Percentiles rank a stretch among this genome's conserved stretches.
phyloP scores from a whole-genome alignment of 2,113 vertebrate genomes.

The Gadus chalcogrammus region DNA sequence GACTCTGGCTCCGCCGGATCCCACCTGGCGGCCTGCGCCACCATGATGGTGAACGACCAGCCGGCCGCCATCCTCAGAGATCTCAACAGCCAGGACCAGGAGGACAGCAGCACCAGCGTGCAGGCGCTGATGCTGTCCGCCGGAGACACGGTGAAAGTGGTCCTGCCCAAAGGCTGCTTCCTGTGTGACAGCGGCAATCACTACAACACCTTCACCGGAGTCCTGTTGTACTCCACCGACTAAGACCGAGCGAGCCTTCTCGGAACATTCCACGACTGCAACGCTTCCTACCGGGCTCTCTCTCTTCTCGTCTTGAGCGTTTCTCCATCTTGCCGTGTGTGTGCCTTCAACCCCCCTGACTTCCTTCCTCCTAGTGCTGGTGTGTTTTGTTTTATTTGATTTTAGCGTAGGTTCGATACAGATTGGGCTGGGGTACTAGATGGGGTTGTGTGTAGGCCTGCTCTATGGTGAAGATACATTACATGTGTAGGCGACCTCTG shows the following conservation, averaged over 20 bases:
- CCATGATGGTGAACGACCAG: slow-evolving; percentile 48
- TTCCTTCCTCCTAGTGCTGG: too few relatives aligned
- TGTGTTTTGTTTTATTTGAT: too few relatives aligned
- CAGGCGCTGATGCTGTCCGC: slow-evolving; percentile 43
- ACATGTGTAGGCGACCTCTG: slow-evolving; percentile 1
- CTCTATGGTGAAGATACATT: too few relatives aligned
- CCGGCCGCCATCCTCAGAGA: slow-evolving; percentile 38
- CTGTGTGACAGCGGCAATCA: slow-evolving; percentile 58
- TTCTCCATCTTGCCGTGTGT: too few relatives aligned
- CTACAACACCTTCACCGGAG: slow-evolving; percentile 71
- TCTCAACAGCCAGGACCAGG: slow-evolving; percentile 49
- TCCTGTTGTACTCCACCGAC: slow-evolving; percentile 64
- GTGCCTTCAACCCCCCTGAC: too few relatives aligned
- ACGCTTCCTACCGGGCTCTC: too few relatives aligned
- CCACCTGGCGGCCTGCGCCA: slow-evolving; percentile 38
- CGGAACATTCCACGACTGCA: neutral
- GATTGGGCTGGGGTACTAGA: too few relatives aligned
- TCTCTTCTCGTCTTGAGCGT: too few relatives aligned
- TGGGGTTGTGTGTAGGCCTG: too few relatives aligned
- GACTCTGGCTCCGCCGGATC: slow-evolving; percentile 1
- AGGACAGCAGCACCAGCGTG: slow-evolving; percentile 59
- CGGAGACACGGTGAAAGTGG: slow-evolving; percentile 50
- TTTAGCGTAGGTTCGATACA: too few relatives aligned
- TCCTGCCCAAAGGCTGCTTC: slow-evolving; percentile 40
- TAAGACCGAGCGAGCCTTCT: slow-evolving; percentile 23